Base-by-base conservation (phyloP, 2,797 vertebrate species). In the Sebastes trivittatus region DNA sequence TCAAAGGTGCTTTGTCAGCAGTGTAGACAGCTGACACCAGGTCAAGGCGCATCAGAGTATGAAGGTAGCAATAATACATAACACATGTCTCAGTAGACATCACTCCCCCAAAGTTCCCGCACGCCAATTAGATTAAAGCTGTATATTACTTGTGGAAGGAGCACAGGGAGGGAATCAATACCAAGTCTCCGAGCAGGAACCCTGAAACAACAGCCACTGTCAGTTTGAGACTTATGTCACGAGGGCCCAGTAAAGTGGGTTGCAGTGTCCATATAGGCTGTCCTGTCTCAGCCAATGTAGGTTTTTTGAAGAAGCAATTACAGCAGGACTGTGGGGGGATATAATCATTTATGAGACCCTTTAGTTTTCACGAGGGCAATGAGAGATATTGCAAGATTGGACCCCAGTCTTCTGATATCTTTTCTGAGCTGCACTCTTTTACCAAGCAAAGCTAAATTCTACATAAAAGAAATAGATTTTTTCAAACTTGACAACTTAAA, bases 91-190 rank as follows among this genome's bases (percentile, higher is more conserved):
- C 91, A 69, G 81, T 61, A 82, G 91, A 89, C 78, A 87, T 85
- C 79, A 75, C 76, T 89, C 84, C 76, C 71, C 68, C 72, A 84
- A 90, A 90, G 87, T 91, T 94, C 82, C 87, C 55, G 42, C 78
- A 72, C 72, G 22, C 80, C 92, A 92, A 94, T 94, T 94, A 92
- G 83, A 94, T 94, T 92, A 93, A 91, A 93, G 87, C 88, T 90
- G 78, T 93, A 92, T 90, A 92, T 95, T 90, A 93, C 91, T 85
- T 81, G 83, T 74, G 86, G 90, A 90, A 71, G 86, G 81, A 83
- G 83, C 80, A 80, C 60, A 16, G 72, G 66, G 74, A 90, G 77
- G 85, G 92, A 94, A 93, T 94, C 89, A 87, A 92, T 94, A 93
- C 68, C 20, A 65, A 64, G 85, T 89, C 89, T 93, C 86, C 81